Evolutionary conservation across 2,797 vertebrate species (phyloP).

Genomic region (Spondyliosoma cantharus): DNA sequence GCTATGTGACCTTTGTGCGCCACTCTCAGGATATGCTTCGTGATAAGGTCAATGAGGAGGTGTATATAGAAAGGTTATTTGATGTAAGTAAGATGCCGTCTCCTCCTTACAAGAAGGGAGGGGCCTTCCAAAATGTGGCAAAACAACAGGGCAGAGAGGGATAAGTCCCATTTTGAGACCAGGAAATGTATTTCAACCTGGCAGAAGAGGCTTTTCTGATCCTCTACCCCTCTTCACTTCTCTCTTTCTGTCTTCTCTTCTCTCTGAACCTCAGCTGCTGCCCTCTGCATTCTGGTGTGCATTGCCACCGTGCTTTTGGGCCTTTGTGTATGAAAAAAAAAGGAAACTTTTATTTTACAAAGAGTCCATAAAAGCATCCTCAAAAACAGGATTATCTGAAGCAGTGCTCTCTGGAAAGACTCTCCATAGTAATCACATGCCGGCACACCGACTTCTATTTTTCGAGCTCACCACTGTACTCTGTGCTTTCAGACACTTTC

Average conservation of each 20-base stretch:
- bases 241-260: conserved; percentile 80
- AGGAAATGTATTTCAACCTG: conserved; percentile 77
- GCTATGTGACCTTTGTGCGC: conserved; percentile 99
- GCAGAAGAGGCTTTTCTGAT: conserved; percentile 76
- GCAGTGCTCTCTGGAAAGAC: conserved; percentile 86
- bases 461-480: conserved; percentile 22
- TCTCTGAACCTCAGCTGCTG: conserved; percentile 86
- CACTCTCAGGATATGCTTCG: conserved; percentile 99
- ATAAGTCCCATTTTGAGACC: conserved; percentile 99
- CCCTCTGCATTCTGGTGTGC: conserved; percentile 88
- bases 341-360: conserved; percentile 80
- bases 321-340: conserved; percentile 81
- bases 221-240: conserved; percentile 53
- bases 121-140: conserved; percentile 98
- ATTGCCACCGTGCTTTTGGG: conserved; percentile 86
- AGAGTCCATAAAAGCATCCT: conserved; percentile 86
- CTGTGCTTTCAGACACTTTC: conserved; percentile 57
- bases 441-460: conserved; percentile 33
- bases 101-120: conserved; percentile 92
- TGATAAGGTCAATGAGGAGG: conserved; percentile 99
- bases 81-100: conserved; percentile 99
- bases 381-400: conserved; percentile 84
- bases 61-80: conserved; percentile 99
- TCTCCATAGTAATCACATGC: conserved; percentile 38
- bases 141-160: conserved; percentile 98